Conservation (phyloP, 2,888 invertebrate genomes). For the Drosophila paranaensis region DNA sequence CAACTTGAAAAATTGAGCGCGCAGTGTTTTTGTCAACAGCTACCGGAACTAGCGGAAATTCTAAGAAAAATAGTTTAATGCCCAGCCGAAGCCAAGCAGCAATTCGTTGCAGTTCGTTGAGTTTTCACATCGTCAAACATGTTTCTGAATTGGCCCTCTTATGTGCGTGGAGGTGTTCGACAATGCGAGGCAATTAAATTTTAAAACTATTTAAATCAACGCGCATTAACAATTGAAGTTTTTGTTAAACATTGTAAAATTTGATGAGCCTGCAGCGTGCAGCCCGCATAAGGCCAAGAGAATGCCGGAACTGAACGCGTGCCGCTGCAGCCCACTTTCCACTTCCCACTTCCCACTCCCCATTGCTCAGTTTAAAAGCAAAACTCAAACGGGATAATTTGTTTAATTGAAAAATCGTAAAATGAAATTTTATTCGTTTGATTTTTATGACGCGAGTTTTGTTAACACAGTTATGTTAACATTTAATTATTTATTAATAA, state of each 20-base stretch:
- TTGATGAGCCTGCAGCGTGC: slow-evolving; percentile 51
- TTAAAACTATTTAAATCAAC: slow-evolving; percentile 75
- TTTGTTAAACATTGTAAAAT: slow-evolving; percentile 47
- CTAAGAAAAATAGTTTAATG: slow-evolving; percentile 64
- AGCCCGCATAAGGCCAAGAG: slow-evolving; percentile 32
- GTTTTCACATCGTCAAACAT: slow-evolving; percentile 27
- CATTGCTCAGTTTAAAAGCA: slow-evolving; percentile 50
- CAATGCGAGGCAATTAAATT: slow-evolving; percentile 63
- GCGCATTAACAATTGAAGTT: slow-evolving; percentile 57
- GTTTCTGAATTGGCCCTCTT: slow-evolving; percentile 4
- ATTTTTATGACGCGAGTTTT: slow-evolving; percentile 78
- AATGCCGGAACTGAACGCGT: slow-evolving; percentile 41
- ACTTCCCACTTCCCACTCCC: slow-evolving; percentile 17
- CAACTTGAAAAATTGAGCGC: slow-evolving; percentile 78
- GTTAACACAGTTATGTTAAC: too few species aligned
- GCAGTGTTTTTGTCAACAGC: slow-evolving; percentile 75
- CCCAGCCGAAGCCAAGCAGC: slow-evolving; percentile 31
- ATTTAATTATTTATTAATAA: too few species aligned
- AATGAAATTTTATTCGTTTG: slow-evolving; percentile 52
- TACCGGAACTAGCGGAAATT: slow-evolving; percentile 59
- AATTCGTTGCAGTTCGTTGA: slow-evolving; percentile 78
- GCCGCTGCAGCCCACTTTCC: slow-evolving; percentile 11
- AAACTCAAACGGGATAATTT: slow-evolving; percentile 58
- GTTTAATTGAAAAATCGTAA: slow-evolving; percentile 82
- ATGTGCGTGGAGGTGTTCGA: slow-evolving; percentile 49